phyloP scores from a whole-genome alignment of 2,888 invertebrate species.

The Agrilus cyanescens region DNA sequence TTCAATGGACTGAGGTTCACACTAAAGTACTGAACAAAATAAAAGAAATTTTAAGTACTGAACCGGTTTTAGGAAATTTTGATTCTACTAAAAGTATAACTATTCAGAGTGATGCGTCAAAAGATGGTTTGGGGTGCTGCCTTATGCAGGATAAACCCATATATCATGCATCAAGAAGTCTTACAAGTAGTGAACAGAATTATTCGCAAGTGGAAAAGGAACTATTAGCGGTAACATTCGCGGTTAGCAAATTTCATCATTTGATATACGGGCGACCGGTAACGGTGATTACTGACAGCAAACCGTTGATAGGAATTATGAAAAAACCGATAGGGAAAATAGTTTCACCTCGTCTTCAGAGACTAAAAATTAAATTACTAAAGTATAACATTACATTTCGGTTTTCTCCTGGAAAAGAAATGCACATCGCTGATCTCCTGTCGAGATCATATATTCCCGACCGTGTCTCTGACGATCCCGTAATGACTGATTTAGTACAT shows the following conservation, averaged over 20 bases:
- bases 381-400: too few relatives aligned
- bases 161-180: constrained; percentile 4
- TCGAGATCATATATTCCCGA: constrained; percentile 5
- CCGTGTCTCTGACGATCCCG: constrained; percentile 2
- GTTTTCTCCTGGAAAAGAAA: constrained; percentile 3
- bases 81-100: not conserved
- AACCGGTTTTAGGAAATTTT: too few relatives aligned
- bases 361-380: constrained; percentile 2
- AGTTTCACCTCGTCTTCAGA: not conserved
- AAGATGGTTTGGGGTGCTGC: constrained; percentile 1
- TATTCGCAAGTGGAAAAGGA: constrained; percentile 10
- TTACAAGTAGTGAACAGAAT: constrained; percentile 3
- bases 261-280: constrained; percentile 5
- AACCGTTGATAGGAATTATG: constrained; percentile 4
- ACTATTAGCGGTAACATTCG: constrained; percentile 5
- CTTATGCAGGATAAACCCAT: constrained; percentile 4
- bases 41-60: too few relatives aligned
- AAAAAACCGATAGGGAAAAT: constrained; percentile 1
- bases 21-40: not conserved
- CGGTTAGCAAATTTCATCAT: constrained; percentile 7
- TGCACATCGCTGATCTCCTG: constrained; percentile 6
- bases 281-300: constrained; percentile 5
- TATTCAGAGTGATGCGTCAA: not conserved
- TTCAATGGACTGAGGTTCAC: not conserved
- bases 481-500: constrained; percentile 4